A percentile compares a stretch with the other conserved stretches of the same genome.
Evolutionary conservation across 2,888 invertebrate genomes (phyloP).

Genomic region (Automeris io): DNA sequence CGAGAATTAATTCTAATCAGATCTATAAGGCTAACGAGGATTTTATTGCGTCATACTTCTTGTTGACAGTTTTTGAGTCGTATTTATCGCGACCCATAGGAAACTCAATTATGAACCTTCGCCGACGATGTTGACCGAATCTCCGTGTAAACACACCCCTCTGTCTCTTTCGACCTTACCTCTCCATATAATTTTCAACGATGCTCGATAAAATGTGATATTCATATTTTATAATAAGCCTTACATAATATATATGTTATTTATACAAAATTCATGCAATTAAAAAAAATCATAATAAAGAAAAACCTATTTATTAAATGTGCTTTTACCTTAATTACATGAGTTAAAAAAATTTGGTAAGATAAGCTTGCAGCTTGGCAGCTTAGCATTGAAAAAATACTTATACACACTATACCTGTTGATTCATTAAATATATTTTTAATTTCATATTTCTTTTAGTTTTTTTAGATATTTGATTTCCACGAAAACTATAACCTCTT

Average conservation of each 20-base stretch:
- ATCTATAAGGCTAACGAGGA: slow-evolving; percentile 35
- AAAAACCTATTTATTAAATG: too few species aligned
- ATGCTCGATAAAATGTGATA: slow-evolving; percentile 18
- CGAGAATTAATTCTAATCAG: slow-evolving; percentile 46
- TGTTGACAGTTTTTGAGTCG: slow-evolving; percentile 41
- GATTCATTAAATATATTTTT: too few species aligned
- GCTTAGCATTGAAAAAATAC: too few species aligned
- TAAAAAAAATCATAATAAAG: too few species aligned
- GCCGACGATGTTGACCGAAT: slow-evolving; percentile 20
- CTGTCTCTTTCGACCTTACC: slow-evolving; percentile 20
- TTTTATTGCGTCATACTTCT: slow-evolving; percentile 36
- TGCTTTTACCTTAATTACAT: too few species aligned
- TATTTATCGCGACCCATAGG: slow-evolving; percentile 46
- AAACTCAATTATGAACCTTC: slow-evolving; percentile 57
- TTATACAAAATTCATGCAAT: too few species aligned
- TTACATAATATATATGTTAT: background rate
- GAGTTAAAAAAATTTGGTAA: too few species aligned
- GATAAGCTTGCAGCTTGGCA: too few species aligned
- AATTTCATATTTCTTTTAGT: too few species aligned
- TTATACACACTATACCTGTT: too few species aligned
- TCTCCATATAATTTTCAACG: slow-evolving; percentile 24
- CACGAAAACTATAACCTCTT: too few species aligned
- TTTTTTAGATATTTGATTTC: too few species aligned
- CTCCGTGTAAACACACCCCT: slow-evolving; percentile 23
- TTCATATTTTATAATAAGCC: slow-evolving; percentile 16